Conservation (phyloP, 2,113 vertebrate species). For the Heterochromis multidens region DNA sequence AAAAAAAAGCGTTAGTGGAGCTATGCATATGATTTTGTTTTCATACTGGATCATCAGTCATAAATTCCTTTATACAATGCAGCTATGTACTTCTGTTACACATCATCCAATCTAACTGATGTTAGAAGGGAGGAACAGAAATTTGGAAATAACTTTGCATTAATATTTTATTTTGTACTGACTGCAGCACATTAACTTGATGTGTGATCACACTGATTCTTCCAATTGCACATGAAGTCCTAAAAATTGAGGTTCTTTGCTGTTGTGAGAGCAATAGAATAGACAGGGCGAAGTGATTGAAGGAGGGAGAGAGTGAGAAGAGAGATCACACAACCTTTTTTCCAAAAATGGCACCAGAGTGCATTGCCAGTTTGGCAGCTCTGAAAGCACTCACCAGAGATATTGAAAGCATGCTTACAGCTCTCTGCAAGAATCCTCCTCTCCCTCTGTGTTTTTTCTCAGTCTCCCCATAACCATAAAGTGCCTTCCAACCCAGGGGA, state of each 20-base stretch:
- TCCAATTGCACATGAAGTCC: neutral
- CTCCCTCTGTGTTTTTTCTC: neutral
- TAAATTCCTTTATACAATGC: neutral
- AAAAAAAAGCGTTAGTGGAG: too few species aligned
- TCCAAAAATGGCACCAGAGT: constrained; percentile 36
- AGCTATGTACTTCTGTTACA: neutral
- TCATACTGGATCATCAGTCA: neutral
- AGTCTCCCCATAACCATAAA: neutral
- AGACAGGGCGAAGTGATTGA: neutral
- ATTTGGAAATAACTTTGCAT: neutral
- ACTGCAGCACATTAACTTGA: neutral
- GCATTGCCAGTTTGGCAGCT: constrained; percentile 27
- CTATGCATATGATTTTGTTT: neutral
- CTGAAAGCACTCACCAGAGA: constrained; percentile 33
- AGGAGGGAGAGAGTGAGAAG: neutral
- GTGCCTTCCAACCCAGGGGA: neutral
- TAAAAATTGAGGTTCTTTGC: neutral
- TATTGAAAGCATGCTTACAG: constrained; percentile 17
- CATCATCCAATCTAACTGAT: neutral
- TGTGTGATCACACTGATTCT: neutral
- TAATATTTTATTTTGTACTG: neutral
- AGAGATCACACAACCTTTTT: constrained; percentile 44
- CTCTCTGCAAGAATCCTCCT: constrained; percentile 6
- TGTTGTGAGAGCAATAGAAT: constrained; percentile 9
- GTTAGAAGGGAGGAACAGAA: neutral